These are phyloP conservation scores for Entomobrya multifasciata DNA, from an alignment of 2,888 invertebrate genomes.

Conservation along the genomic window DNA sequence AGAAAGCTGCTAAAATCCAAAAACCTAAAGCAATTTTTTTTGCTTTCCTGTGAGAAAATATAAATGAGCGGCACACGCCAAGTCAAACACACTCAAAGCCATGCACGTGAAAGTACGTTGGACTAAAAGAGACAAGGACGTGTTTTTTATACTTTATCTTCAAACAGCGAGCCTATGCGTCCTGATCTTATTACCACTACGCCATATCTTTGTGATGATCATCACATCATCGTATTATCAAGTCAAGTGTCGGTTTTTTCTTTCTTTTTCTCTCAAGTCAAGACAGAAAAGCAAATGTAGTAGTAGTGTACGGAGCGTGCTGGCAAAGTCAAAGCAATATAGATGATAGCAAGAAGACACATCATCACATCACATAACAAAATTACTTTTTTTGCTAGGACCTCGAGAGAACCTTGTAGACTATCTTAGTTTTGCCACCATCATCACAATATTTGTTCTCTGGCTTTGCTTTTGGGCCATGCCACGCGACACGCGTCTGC, in stretches of 20 bases:
- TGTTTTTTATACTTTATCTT: conserved; percentile 3
- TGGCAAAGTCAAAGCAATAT: no score
- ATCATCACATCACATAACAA: conserved; percentile 55
- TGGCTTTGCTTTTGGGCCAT: neutral
- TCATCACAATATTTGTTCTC: conserved; percentile 32
- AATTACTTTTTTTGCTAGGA: conserved; percentile 50
- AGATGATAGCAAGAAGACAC: conserved; percentile 13
- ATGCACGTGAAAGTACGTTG: neutral
- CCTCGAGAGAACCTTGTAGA: neutral
- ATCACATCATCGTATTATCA: conserved; percentile 36
- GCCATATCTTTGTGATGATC: neutral
- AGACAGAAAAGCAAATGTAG: conserved; percentile 27
- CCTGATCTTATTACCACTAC: conserved; percentile 46
- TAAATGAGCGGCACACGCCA: conserved; percentile 42
- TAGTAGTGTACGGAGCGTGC: conserved; percentile 1
- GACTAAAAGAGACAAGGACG: conserved; percentile 13
- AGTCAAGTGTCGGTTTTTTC: conserved; percentile 43
- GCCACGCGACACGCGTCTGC: conserved; percentile 28
- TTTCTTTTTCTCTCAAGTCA: conserved; percentile 1
- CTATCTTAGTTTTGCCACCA: conserved; percentile 16
- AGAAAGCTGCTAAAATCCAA: neutral
- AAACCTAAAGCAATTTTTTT: neutral
- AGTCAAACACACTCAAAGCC: neutral
- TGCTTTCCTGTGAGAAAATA: conserved; percentile 8
- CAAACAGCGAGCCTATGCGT: conserved; percentile 19